phyloP scores from a whole-genome alignment of 2,888 invertebrate genomes.

The Callyntrura sp. region DNA sequence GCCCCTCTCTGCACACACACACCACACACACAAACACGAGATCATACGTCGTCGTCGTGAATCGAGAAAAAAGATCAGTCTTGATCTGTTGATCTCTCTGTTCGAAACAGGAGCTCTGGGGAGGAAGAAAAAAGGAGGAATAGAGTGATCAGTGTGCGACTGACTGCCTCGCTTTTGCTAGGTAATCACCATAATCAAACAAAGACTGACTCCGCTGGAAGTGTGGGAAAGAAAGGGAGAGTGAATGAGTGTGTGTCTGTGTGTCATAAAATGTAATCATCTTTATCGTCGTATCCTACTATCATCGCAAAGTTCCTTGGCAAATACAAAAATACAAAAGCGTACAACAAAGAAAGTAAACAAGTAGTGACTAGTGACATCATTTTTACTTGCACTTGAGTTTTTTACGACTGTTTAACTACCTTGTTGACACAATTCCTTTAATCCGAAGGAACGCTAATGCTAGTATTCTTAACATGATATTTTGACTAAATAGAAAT shows the following conservation, averaged over 20 bases:
- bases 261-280: neutral
- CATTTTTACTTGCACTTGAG: neutral
- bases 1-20: neutral
- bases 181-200: conserved; percentile 8
- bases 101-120: conserved; percentile 34
- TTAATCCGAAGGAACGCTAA: neutral
- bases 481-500: too few species aligned
- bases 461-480: neutral
- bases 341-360: neutral
- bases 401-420: neutral
- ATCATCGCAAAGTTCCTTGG: conserved; percentile 24
- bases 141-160: neutral
- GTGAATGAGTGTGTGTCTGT: neutral
- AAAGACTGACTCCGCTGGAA: conserved; percentile 15
- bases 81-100: conserved; percentile 50
- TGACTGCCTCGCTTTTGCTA: neutral
- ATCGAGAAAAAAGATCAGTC: conserved; percentile 36
- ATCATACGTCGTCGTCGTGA: neutral
- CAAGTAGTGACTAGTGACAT: neutral
- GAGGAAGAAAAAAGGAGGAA: neutral
- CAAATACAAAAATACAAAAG: conserved; percentile 38
- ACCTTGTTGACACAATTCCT: conserved; percentile 17
- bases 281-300: neutral
- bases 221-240: conserved; percentile 13
- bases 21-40: too few species aligned